Conservation (phyloP, 2,113 vertebrate species). For the Pardalotus punctatus region DNA sequence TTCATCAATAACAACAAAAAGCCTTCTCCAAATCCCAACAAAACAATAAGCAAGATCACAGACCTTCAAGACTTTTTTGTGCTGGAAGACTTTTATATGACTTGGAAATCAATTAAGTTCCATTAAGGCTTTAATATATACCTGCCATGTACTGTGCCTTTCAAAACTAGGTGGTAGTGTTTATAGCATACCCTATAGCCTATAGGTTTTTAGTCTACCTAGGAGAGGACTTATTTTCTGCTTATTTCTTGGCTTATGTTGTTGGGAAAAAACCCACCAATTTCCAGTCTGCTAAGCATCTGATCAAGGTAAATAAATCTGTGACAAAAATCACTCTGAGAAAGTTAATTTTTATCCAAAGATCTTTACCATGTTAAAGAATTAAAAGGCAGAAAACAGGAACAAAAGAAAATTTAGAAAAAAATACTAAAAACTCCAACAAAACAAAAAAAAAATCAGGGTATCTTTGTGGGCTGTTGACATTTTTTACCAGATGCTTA, state of each 20-base stretch:
- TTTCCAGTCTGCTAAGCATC: neutral
- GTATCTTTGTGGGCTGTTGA: neutral
- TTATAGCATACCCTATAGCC: too few relatives aligned
- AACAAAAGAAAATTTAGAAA: neutral
- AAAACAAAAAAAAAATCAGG: neutral
- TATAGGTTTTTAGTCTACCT: neutral
- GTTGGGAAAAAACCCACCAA: neutral
- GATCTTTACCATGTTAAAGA: neutral
- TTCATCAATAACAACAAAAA: neutral
- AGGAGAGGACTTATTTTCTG: neutral
- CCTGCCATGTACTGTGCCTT: neutral
- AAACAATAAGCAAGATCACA: neutral
- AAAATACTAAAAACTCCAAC: neutral
- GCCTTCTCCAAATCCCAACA: neutral
- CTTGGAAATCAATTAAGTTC: neutral
- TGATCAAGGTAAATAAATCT: neutral
- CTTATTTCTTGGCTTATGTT: neutral
- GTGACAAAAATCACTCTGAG: neutral
- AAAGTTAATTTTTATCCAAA: neutral
- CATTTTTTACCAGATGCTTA: neutral
- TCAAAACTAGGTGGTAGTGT: neutral
- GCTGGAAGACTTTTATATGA: neutral
- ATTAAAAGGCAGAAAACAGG: neutral
- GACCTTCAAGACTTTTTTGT: neutral
- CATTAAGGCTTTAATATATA: neutral